A percentile compares a stretch with the other conserved stretches of the same genome.
These are phyloP conservation scores for Drosophila grimshawi DNA, from an alignment of 1,140 invertebrate species.

Conservation along the genomic window DNA sequence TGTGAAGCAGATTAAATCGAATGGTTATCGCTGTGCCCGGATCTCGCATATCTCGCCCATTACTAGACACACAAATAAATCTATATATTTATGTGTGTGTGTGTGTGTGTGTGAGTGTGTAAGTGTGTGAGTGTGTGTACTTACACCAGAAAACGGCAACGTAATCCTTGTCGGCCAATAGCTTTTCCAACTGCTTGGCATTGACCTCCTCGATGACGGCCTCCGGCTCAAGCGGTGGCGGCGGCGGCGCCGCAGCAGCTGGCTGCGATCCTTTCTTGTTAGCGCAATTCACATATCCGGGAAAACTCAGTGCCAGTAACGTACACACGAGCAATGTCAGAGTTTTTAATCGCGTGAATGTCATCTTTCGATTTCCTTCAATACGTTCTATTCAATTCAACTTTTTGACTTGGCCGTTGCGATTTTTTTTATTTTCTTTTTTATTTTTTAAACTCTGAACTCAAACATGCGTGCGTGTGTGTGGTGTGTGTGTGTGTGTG, in stretches of 20 bases:
- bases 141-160: slow-evolving; percentile 98
- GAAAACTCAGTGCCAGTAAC: slow-evolving; percentile 83
- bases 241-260: slow-evolving; percentile 60
- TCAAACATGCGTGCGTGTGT: slow-evolving; percentile 72
- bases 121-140: slow-evolving; percentile 77
- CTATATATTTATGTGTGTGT: background rate
- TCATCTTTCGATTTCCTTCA: slow-evolving; percentile 71
- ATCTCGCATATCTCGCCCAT: slow-evolving; percentile 29
- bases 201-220: slow-evolving; percentile 96
- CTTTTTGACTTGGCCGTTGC: slow-evolving; percentile 51
- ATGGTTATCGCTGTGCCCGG: slow-evolving; percentile 36
- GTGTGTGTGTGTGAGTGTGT: slow-evolving; percentile 10
- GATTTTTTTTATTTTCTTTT: background rate
- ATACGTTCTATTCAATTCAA: slow-evolving; percentile 31
- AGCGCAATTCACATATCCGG: slow-evolving; percentile 82
- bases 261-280: slow-evolving; percentile 75
- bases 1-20: slow-evolving; percentile 52
- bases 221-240: slow-evolving; percentile 85
- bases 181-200: slow-evolving; percentile 94
- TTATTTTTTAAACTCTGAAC: slow-evolving; percentile 54
- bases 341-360: slow-evolving; percentile 83
- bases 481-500: slow-evolving; percentile 7
- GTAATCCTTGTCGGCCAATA: slow-evolving; percentile 95
- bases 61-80: slow-evolving; percentile 29
- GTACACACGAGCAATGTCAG: slow-evolving; percentile 80